A percentile compares a stretch with the other conserved stretches of the same genome.
These are phyloP conservation scores for Thumatha senex DNA, from an alignment of 2,888 invertebrate species.

Conservation along the genomic window DNA sequence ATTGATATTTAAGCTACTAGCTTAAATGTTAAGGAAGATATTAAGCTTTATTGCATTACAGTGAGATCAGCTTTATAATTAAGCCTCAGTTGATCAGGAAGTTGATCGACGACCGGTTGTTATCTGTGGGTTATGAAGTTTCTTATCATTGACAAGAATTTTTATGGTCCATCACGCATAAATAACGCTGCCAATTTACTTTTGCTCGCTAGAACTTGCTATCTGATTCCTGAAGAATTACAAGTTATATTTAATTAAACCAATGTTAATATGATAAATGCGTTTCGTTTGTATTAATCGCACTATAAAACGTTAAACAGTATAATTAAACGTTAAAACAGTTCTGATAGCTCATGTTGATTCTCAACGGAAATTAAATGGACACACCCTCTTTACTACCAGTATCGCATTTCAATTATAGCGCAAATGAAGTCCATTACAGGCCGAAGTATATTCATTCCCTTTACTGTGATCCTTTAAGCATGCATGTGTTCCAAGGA, in stretches of 20 bases:
- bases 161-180: constrained; percentile 32
- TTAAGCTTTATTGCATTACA: constrained; percentile 14
- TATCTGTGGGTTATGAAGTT: constrained; percentile 46
- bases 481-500: not conserved
- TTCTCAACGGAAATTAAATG: constrained; percentile 60
- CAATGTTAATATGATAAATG: not conserved
- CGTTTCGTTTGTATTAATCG: constrained; percentile 4
- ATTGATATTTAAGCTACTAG: constrained; percentile 17
- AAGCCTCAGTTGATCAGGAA: constrained; percentile 43
- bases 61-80: constrained; percentile 25
- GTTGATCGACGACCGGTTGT: constrained; percentile 36
- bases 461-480: not conserved
- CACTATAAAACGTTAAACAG: constrained; percentile 16
- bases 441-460: not conserved
- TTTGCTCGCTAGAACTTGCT: constrained; percentile 7
- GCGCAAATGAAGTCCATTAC: constrained; percentile 17
- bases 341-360: constrained; percentile 25
- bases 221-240: not conserved
- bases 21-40: constrained; percentile 16
- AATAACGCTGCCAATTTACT: constrained; percentile 24
- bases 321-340: constrained; percentile 24
- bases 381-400: constrained; percentile 51
- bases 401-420: constrained; percentile 17
- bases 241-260: constrained; percentile 3
- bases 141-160: constrained; percentile 36